Evolutionary conservation across 2,797 vertebrate species (phyloP).

Genomic region (Eutrigla gurnardus): DNA sequence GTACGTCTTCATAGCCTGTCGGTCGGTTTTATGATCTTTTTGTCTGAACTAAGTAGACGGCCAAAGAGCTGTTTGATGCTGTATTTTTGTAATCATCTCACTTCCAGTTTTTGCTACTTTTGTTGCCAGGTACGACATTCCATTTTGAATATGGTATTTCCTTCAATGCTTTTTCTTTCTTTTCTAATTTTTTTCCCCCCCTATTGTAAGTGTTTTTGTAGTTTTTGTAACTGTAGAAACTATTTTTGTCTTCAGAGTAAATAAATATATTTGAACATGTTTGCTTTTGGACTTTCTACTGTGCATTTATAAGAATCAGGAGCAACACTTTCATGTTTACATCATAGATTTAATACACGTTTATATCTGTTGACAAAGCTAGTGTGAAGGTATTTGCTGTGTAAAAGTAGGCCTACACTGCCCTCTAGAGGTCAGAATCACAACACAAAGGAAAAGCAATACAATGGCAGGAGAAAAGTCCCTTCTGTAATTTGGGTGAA

Average conservation of each 20-base stretch:
- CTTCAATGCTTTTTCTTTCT: slow-evolving; percentile 37
- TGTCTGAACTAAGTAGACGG: slow-evolving; percentile 39
- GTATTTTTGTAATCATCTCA: slow-evolving; percentile 73
- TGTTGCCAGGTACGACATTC: slow-evolving; percentile 63
- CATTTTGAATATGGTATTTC: slow-evolving; percentile 59
- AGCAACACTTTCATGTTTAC: not conserved
- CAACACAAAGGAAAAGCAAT: not conserved
- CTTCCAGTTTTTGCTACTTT: slow-evolving; percentile 48
- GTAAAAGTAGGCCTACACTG: slow-evolving; percentile 16
- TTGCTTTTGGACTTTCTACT: not conserved
- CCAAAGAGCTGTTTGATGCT: slow-evolving; percentile 60
- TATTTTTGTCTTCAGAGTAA: slow-evolving; percentile 79
- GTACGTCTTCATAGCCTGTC: slow-evolving; percentile 31
- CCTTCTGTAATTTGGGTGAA: not conserved
- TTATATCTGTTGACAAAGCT: too few relatives aligned
- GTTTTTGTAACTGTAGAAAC: slow-evolving; percentile 81
- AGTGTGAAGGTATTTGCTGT: not conserved
- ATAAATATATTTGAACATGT: slow-evolving; percentile 82
- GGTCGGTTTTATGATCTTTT: slow-evolving; percentile 40
- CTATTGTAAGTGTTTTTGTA: slow-evolving; percentile 71
- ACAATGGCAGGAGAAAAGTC: not conserved
- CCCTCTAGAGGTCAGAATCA: slow-evolving; percentile 39
- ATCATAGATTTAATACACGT: slow-evolving; percentile 9
- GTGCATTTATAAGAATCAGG: not conserved
- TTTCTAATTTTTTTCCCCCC: slow-evolving; percentile 50